Evolutionary conservation across 1,140 invertebrate species (phyloP), one percentile per base, ranked within the genome.

Genomic region (Protaetia brevitarsis): DNA sequence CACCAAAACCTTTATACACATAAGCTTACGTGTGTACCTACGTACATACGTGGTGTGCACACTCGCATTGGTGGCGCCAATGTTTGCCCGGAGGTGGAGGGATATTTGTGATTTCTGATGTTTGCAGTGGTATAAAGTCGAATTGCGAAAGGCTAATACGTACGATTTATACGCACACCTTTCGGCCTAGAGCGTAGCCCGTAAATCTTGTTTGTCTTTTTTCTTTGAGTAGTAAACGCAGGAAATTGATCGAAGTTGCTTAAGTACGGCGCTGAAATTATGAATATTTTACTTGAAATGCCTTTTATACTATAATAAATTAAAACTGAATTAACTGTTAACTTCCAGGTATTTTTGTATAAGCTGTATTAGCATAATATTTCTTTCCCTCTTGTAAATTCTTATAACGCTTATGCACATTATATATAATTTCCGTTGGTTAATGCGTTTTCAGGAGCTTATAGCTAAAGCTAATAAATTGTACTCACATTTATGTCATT

Each of bases 271-370:
- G 41, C 26, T 51, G 21, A 51, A 2, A 16, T 51, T 51, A 51
- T 51, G 41, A 51, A 51, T 51, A 51, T 51, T 51, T 51, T 23
- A 51, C 21, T 51, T 23, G 41, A 3, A 51, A 23, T 51, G 41
- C 26, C 41, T 16, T 23, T 23, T 51, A 23, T 11, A 19, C 41
- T 2, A 10, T 21, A 51, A 51, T 51, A 51, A 51, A 51, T 51
- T 23, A 51, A 23, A 10, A 16, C 8, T 8, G 7, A 7, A 16
- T n/a, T n/a, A n/a, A n/a, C n/a, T n/a, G n/a, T n/a, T n/a, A n/a
- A n/a, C n/a, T n/a, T n/a, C n/a, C n/a, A n/a, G n/a, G n/a, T n/a
- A n/a, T n/a, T n/a, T n/a, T n/a, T n/a, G n/a, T n/a, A n/a, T n/a
- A n/a, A n/a, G n/a, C n/a, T n/a, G n/a, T n/a, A n/a, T n/a, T n/a